These are phyloP conservation scores for Meiosimyza decipiens DNA, from an alignment of 2,888 invertebrate species.

Conservation along the genomic window DNA sequence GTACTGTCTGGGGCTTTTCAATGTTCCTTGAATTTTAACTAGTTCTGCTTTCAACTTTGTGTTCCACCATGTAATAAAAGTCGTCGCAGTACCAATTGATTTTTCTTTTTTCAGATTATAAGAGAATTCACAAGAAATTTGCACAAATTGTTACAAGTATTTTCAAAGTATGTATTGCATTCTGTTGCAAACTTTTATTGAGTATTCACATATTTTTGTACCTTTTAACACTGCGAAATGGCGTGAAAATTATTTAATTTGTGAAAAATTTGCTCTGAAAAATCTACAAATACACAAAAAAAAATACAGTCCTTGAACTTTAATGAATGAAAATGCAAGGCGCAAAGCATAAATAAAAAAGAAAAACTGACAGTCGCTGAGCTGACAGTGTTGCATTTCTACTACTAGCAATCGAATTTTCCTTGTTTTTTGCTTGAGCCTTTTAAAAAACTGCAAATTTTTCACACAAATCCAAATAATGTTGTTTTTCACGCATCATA, in stretches of 20 bases:
- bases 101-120: neutral
- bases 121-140: too few relatives aligned
- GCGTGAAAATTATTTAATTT: neutral
- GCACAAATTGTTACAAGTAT: neutral
- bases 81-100: neutral
- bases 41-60: neutral
- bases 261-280: conserved; percentile 14
- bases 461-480: too few relatives aligned
- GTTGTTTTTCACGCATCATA: too few relatives aligned
- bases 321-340: conserved; percentile 45
- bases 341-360: conserved; percentile 23
- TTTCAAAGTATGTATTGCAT: neutral
- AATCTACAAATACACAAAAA: conserved; percentile 31
- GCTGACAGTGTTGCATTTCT: conserved; percentile 35
- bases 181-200: neutral
- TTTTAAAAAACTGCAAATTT: too few relatives aligned
- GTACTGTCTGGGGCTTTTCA: neutral
- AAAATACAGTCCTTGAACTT: conserved; percentile 43
- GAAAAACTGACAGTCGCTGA: conserved; percentile 33
- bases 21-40: neutral
- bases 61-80: neutral
- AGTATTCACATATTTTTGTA: conserved; percentile 7
- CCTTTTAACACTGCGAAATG: neutral
- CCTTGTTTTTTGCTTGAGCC: too few relatives aligned
- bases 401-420: neutral